phyloP scores from a whole-genome alignment of 2,888 invertebrate genomes.

The Minunthozetes semirufus region DNA sequence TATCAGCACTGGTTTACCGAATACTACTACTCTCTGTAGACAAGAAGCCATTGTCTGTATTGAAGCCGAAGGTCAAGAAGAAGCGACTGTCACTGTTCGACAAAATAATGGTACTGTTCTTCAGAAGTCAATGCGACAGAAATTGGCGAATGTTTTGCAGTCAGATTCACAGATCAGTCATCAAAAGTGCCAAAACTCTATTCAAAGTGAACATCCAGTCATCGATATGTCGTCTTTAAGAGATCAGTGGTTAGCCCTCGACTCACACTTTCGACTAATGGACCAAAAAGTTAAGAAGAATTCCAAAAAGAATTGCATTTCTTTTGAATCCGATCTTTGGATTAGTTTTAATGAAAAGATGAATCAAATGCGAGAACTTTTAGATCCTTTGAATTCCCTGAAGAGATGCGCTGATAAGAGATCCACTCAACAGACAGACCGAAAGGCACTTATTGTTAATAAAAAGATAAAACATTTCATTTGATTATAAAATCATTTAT shows the following conservation, averaged over 20 bases:
- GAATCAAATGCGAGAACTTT: not conserved
- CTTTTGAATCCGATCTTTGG: not conserved
- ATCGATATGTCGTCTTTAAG: not conserved
- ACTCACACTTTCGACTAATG: not conserved
- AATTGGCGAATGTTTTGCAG: slow-evolving; percentile 4
- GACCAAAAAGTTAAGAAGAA: not conserved
- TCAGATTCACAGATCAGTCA: slow-evolving; percentile 1
- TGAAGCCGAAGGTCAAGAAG: not conserved
- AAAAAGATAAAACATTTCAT: not conserved
- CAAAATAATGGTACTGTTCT: slow-evolving; percentile 12
- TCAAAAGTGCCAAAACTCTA: not conserved
- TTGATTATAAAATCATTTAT: too few species aligned
- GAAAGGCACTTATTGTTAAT: not conserved
- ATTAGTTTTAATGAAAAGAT: not conserved
- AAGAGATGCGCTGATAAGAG: not conserved
- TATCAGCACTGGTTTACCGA: not conserved
- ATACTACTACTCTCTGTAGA: not conserved
- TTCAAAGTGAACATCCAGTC: not conserved
- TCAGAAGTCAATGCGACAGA: slow-evolving; percentile 1
- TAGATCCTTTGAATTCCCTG: not conserved
- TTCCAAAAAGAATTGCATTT: not conserved
- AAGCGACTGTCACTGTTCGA: not conserved
- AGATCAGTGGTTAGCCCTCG: not conserved
- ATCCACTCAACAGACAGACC: not conserved
- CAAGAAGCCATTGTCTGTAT: not conserved